These are phyloP conservation scores for Sebastes hubbsi DNA, from an alignment of 2,797 vertebrate species.

Conservation along the genomic window DNA sequence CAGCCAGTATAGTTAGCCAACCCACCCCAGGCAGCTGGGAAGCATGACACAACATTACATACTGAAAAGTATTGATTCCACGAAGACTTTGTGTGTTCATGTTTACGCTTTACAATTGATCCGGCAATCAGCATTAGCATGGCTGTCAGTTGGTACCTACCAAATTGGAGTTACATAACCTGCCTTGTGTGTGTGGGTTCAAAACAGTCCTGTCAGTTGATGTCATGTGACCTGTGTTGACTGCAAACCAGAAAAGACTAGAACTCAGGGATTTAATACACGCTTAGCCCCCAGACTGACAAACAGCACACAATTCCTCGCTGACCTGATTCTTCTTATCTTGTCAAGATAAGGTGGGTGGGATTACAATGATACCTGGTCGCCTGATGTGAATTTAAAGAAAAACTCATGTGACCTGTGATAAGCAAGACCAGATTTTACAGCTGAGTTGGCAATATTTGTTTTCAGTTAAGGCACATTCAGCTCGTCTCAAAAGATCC, in stretches of 20 bases:
- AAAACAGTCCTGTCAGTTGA: constrained; percentile 71
- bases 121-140: constrained; percentile 16
- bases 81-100: not conserved
- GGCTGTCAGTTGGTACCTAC: constrained; percentile 48
- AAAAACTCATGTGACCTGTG: not conserved
- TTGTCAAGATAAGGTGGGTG: constrained; percentile 37
- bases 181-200: constrained; percentile 67
- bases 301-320: constrained; percentile 47
- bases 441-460: not conserved
- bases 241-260: constrained; percentile 65
- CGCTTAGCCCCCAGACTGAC: constrained; percentile 32
- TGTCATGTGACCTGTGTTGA: constrained; percentile 74
- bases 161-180: constrained; percentile 70
- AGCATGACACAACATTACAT: constrained; percentile 41
- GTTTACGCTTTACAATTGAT: constrained; percentile 33
- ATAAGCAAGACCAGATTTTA: not conserved
- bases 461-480: not conserved
- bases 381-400: constrained; percentile 7
- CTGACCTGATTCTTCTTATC: constrained; percentile 70
- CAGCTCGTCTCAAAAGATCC: not conserved
- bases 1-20: constrained; percentile 2
- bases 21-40: constrained; percentile 3
- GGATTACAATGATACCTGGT: constrained; percentile 48
- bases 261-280: constrained; percentile 60
- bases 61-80: constrained; percentile 34